Conservation (phyloP, 2,113 vertebrate species). For the Python bivittatus region DNA sequence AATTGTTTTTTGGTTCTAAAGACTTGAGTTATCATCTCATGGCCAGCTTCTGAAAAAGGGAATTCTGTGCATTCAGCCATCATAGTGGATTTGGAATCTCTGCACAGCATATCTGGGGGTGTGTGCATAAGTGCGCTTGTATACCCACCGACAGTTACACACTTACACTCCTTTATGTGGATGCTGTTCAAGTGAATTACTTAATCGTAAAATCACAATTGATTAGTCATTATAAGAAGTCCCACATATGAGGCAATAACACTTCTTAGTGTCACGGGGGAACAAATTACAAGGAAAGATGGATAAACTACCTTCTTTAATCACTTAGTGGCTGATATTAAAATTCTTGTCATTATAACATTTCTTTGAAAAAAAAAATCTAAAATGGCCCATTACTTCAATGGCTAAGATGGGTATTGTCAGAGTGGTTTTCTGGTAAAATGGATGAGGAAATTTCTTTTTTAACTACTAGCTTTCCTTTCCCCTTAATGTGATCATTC, state of each 20-base stretch:
- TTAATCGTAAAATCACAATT: conserved; percentile 49
- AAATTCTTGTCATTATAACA: not conserved
- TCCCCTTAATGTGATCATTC: not conserved
- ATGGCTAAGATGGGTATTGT: not conserved
- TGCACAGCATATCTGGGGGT: not conserved
- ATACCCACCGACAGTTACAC: not conserved
- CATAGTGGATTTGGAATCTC: not conserved
- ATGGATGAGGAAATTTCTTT: not conserved
- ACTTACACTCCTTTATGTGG: not conserved
- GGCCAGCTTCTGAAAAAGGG: not conserved
- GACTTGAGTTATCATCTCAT: not conserved
- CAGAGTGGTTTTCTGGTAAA: not conserved
- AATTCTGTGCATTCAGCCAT: not conserved
- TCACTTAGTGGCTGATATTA: conserved; percentile 1
- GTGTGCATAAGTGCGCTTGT: not conserved
- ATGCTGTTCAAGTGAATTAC: conserved; percentile 27
- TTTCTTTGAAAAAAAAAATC: not conserved
- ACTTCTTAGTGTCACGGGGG: conserved; percentile 18
- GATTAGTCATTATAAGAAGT: conserved; percentile 38
- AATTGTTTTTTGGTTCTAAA: not conserved
- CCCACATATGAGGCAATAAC: conserved; percentile 33
- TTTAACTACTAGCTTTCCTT: not conserved
- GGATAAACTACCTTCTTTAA: conserved; percentile 16
- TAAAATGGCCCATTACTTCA: not conserved
- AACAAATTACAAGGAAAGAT: conserved; percentile 29